Evolutionary conservation across 2,888 invertebrate genomes (phyloP).

Genomic region (Andrena praecox): DNA sequence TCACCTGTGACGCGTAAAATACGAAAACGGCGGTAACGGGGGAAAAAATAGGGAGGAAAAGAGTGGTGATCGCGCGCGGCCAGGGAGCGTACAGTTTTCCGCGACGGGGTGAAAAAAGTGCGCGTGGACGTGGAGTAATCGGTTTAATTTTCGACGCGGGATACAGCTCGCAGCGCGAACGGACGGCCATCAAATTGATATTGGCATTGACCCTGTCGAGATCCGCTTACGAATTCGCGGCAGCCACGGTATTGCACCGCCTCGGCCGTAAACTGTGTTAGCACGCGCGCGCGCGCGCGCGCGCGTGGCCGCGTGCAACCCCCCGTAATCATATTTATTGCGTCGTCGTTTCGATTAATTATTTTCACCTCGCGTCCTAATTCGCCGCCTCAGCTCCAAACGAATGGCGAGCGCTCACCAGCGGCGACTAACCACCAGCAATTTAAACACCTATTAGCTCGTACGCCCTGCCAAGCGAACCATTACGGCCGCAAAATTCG

Average conservation of each 20-base stretch:
- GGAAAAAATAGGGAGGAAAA: background rate
- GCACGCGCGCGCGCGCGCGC: background rate
- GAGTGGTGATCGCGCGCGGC: background rate
- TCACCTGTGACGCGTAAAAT: constrained; percentile 24
- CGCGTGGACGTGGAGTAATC: constrained; percentile 19
- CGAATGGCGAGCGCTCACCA: constrained; percentile 17
- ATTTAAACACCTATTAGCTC: constrained; percentile 57
- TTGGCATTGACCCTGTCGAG: constrained; percentile 52
- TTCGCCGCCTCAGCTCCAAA: constrained; percentile 34
- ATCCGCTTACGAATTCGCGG: constrained; percentile 44
- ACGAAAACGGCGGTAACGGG: constrained; percentile 4
- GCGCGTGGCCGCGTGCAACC: constrained; percentile 16
- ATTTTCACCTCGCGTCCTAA: constrained; percentile 53
- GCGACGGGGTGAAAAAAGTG: background rate
- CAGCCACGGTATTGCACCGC: constrained; percentile 14
- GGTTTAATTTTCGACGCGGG: constrained; percentile 26
- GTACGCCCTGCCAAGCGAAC: constrained; percentile 39
- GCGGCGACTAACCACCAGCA: constrained; percentile 26
- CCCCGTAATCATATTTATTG: constrained; percentile 41
- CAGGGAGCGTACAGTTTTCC: constrained; percentile 11
- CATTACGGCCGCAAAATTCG: constrained; percentile 46
- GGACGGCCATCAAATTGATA: constrained; percentile 25
- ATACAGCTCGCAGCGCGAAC: background rate
- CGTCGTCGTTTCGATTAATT: constrained; percentile 52
- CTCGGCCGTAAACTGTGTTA: constrained; percentile 27